Evolutionary conservation across 2,888 invertebrate genomes (phyloP), one percentile per base, ranked within the genome.

Genomic region (Tanaodytes sp.): DNA sequence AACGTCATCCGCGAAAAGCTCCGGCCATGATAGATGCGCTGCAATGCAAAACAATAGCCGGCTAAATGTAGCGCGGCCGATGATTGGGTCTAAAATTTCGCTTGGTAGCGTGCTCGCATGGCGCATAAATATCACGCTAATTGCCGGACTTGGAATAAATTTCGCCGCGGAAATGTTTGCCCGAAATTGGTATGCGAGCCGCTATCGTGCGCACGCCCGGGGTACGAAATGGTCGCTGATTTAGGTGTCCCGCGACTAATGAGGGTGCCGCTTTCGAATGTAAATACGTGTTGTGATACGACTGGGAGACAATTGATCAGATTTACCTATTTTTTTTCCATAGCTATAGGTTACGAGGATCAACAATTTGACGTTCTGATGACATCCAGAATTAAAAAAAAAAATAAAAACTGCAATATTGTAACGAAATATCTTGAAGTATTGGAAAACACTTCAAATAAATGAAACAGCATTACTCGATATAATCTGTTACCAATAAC

Each of bases 51-150:
- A 67, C 61, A 67, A 67, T 61, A 14, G 68, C 19, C 49, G 23
- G 58, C 42, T 48, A 57, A 59, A 66, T 59, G 37, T 49, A 48
- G 48, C 59, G 46, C 52, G 46, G 62, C 49, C 58, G 68, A 58
- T 58, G 63, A 69, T 63, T 69, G 68, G 52, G 46, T 58, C 68
- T 46, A 31, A 51, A 62, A 59, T 59, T 63, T 51, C 51, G 49
- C 40, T 18, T 68, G 67, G 65, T 76, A 68, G 75, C 76, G 75
- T 74, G 76, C 70, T 72, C 71, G 67, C 70, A 42, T 45, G 75
- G 71, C 69, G 76, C 80, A 79, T 81, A 81, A 81, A 82, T 81
- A 79, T 80, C 76, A 48, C 68, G 75, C 77, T 81, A 82, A 82
- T 82, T 80, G 80, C 77, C 72, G 74, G 73, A 73, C 77, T 65